Base-by-base conservation (phyloP, 2,888 invertebrate species). In the Therioaphis trifolii region DNA sequence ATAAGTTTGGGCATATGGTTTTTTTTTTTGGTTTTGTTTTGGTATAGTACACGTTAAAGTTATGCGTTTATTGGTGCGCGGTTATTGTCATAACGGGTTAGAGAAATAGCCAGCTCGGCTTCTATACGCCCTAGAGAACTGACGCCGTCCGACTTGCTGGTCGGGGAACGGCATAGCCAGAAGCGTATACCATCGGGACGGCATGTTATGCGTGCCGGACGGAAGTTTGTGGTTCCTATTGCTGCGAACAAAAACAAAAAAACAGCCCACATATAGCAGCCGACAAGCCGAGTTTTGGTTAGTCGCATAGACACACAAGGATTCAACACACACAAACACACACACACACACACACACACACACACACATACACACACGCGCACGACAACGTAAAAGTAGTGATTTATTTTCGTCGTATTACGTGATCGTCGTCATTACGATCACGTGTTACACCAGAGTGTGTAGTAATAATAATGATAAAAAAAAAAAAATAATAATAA, bases 91-190 rank as follows among this genome's bases (percentile, higher is more conserved):
- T 90, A 92, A 91, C 85, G 94, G 94, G 90, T 95, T 95, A 91
- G 95, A 95, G 92, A 96, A 96, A 91, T 95, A 95, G 88, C 96
- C 96, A 87, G 96, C 96, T 87, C 92, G 91, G 88, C 93, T 93
- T 85, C 93, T 92, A 89, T 92, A 93, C 88, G 92, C 92, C 87
- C 95, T 92, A 86, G 92, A 93, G 88, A 94, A 90, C 90, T 96
- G 95, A 86, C 96, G 92, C 88, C 95, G 91, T 87, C 95, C 96
- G 88, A 96, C 93, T 89, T 95, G 96, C 91, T 96, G 96, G 91
- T 96, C 96, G 88, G 96, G 95, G 91, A 96, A 96, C 87, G 96
- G 96, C 88, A 96, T 92, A 87, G 96, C 96, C 89, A 96, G 92
- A 88, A 96, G 92, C 86, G 95, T 96, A 91, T 95, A 96, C 94